A percentile compares a stretch with the other conserved stretches of the same genome.
phyloP scores from a whole-genome alignment of 2,113 vertebrate genomes.

The Nothocercus nigrocapillus region DNA sequence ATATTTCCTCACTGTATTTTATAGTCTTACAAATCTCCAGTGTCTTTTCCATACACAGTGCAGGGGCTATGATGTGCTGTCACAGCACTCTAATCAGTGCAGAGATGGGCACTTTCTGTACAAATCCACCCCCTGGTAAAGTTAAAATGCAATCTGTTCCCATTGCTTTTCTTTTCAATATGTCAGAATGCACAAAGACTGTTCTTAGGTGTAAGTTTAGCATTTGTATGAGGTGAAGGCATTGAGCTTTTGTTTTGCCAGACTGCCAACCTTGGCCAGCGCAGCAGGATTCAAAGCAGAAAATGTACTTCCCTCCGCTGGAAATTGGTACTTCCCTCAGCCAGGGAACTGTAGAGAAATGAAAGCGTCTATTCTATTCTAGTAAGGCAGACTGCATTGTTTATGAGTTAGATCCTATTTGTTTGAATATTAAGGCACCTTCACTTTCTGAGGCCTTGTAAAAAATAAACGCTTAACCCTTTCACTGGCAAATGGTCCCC shows the following conservation, averaged over 20 bases:
- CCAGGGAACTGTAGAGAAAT: not conserved
- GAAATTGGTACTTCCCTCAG: not conserved
- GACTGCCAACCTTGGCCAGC: not conserved
- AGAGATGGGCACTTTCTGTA: not conserved
- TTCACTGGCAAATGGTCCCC: not conserved
- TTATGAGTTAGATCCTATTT: not conserved
- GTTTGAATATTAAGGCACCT: not conserved
- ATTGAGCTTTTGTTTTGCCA: not conserved
- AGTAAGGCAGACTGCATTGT: not conserved
- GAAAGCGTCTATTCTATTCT: not conserved
- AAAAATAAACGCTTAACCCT: not conserved
- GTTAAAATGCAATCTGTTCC: not conserved
- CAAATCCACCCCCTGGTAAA: not conserved
- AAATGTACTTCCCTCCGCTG: not conserved
- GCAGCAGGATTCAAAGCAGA: not conserved
- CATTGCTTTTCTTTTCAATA: not conserved
- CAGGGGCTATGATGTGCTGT: not conserved
- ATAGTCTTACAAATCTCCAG: conserved; percentile 48
- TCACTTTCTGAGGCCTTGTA: not conserved
- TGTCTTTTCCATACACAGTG: conserved; percentile 23
- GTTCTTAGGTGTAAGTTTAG: not conserved
- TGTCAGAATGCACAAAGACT: not conserved
- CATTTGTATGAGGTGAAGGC: not conserved
- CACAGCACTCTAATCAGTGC: not conserved
- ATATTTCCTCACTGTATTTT: conserved; percentile 54